These are phyloP conservation scores for Drosophila teissieri DNA, from an alignment of 1,140 invertebrate genomes.

Conservation along the genomic window DNA sequence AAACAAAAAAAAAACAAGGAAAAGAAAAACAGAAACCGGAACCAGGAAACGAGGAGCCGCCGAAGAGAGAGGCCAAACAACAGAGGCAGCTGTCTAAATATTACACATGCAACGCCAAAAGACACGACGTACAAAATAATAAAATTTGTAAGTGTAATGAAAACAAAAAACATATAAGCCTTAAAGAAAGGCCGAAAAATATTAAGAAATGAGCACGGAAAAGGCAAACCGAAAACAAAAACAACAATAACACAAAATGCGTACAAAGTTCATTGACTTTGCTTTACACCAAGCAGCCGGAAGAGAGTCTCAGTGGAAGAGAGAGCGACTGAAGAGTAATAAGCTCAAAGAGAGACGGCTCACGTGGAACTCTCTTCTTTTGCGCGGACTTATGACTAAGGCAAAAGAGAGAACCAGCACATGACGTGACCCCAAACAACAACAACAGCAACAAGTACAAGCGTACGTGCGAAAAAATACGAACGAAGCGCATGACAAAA, in stretches of 20 bases:
- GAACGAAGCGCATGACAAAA: conserved; percentile 71
- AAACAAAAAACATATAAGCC: conserved; percentile 60
- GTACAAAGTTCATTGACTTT: conserved; percentile 83
- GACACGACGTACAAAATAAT: conserved; percentile 9
- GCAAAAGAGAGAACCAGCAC: conserved; percentile 7
- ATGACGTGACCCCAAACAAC: conserved; percentile 78
- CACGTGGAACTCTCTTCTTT: conserved; percentile 3
- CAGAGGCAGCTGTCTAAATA: conserved; percentile 67
- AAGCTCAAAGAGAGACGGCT: not conserved
- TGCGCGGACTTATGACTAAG: conserved; percentile 55
- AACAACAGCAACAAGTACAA: conserved; percentile 81
- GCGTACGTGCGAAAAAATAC: conserved; percentile 70
- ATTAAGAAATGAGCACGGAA: conserved; percentile 49
- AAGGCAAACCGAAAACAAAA: conserved; percentile 53
- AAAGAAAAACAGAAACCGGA: conserved; percentile 24
- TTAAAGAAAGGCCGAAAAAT: conserved; percentile 43
- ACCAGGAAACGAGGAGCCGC: not conserved
- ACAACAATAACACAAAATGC: conserved; percentile 63
- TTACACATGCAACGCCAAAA: conserved; percentile 60
- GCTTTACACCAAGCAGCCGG: conserved; percentile 54
- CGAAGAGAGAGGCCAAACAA: conserved; percentile 15
- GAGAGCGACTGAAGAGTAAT: not conserved
- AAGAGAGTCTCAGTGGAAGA: not conserved
- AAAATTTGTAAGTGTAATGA: conserved; percentile 64
- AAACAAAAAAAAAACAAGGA: conserved; percentile 1